Percentiles rank a stretch among this genome's conserved stretches.
phyloP scores from a whole-genome alignment of 64 coral and sea anemone genomes.

The Dendrophyllia cribrosa region DNA sequence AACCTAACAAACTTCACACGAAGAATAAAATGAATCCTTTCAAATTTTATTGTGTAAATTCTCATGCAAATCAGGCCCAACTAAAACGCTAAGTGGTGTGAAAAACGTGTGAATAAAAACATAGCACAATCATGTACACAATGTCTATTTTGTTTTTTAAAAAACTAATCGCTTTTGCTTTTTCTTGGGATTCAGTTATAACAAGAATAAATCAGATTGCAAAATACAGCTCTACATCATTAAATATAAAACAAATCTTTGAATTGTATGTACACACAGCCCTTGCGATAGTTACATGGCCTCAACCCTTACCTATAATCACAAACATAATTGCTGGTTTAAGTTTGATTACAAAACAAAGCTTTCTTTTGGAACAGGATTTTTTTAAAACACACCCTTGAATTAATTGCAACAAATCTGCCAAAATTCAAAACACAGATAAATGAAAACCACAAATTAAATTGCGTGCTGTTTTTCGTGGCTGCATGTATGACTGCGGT shows the following conservation, averaged over 20 bases:
- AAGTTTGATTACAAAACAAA: slow-evolving; percentile 41
- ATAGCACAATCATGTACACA: slow-evolving; percentile 14
- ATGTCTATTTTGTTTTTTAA: slow-evolving; percentile 23
- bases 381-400: slow-evolving; percentile 12
- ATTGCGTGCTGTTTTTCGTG: slow-evolving; percentile 13
- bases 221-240: slow-evolving; percentile 40
- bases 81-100: background rate
- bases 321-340: slow-evolving; percentile 30
- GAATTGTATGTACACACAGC: background rate
- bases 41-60: slow-evolving; percentile 34
- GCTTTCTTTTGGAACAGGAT: background rate
- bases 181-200: slow-evolving; percentile 26
- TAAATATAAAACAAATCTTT: slow-evolving; percentile 46
- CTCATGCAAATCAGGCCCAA: slow-evolving; percentile 1
- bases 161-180: slow-evolving; percentile 59
- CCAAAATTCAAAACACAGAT: slow-evolving; percentile 6
- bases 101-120: slow-evolving; percentile 42
- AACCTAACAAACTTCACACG: slow-evolving; percentile 32
- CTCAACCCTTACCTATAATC: background rate
- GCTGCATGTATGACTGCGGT: slow-evolving; percentile 4
- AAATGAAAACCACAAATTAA: slow-evolving; percentile 11
- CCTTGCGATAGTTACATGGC: slow-evolving; percentile 5
- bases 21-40: background rate
- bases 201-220: slow-evolving; percentile 41
- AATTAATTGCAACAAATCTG: background rate